Base-by-base conservation (phyloP, 2,888 invertebrate species). In the Anodontia alba region DNA sequence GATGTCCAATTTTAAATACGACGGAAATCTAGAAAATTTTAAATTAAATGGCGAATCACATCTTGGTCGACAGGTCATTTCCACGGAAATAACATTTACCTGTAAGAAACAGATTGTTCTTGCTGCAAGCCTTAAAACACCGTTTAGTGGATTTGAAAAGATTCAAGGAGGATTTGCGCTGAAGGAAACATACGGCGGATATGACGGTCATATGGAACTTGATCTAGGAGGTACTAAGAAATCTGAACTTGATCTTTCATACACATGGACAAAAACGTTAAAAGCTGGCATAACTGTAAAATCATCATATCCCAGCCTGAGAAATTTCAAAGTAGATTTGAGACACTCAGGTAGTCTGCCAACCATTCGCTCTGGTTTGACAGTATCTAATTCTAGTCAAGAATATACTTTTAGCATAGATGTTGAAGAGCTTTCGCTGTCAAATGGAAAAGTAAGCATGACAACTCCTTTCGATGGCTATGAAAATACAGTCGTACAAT, bases 111-210 rank as follows among this genome's bases (percentile, higher is more conserved):
- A 51, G 8, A 51, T 72, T 26, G 72, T n/a, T 20, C 38, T 57
- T 17, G 20, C 62, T 12, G 26, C 82, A 26, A 74, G 77, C 20
- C 26, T 90, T 1, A 85, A 81, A 62, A 89, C 90, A 17, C 89
- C 90, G 15, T 85, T 89, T 74, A 29, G 36, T 54, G 87, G 82
- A n/a, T 86, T 80, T 78, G 84, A 87, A 36, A 66, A 79, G 62
- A 74, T 85, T 66, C 78, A 79, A 49, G 78, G 83, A 33, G 69
- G 80, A 8, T 46, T 89, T 49, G 74, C 83, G 23, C 89, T 91
- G 38, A 81, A 82, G n/a, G 89, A 86, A 10, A 80, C 62, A 23
- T 29, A 73, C 23, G 67, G 62, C 8, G 84, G 83, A 29, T 88
- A 90, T 73, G 85, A 71, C 23, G 80, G 85, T 20, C 87, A 84